Percentiles rank a stretch among this genome's conserved stretches.
These are phyloP conservation scores for Aphelenchoides avenae DNA, from an alignment of 1,140 invertebrate species.

Conservation along the genomic window DNA sequence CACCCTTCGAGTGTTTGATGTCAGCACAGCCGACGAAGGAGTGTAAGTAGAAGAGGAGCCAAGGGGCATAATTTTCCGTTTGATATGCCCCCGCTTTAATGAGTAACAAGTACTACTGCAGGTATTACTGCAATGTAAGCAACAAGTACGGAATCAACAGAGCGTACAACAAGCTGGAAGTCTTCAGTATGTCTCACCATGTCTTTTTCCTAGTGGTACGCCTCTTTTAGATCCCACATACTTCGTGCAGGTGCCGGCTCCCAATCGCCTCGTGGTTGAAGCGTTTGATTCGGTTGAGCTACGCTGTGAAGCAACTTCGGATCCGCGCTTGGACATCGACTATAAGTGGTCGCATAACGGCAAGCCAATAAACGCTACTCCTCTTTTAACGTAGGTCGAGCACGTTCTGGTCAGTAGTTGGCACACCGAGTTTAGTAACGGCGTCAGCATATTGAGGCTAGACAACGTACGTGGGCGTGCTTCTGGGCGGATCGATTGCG, in stretches of 20 bases:
- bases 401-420: too few species aligned
- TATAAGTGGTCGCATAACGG: slow-evolving; percentile 85
- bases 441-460: slow-evolving; percentile 76
- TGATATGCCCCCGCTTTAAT: too few species aligned
- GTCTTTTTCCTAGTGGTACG: slow-evolving; percentile 4
- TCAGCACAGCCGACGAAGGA: slow-evolving; percentile 78
- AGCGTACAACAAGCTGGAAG: slow-evolving; percentile 72
- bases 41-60: too few species aligned
- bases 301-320: slow-evolving; percentile 81
- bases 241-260: slow-evolving; percentile 61
- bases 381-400: too few species aligned
- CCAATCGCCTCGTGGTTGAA: slow-evolving; percentile 82
- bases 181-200: slow-evolving; percentile 69
- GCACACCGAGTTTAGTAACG: slow-evolving; percentile 62
- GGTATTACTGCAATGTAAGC: slow-evolving; percentile 81
- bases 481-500: slow-evolving; percentile 89
- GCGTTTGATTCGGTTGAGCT: slow-evolving; percentile 84
- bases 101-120: too few species aligned
- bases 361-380: background rate
- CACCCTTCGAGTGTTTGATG: slow-evolving; percentile 77
- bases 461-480: slow-evolving; percentile 87
- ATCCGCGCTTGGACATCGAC: slow-evolving; percentile 72
- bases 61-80: too few species aligned
- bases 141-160: slow-evolving; percentile 77
- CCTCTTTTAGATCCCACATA: slow-evolving; percentile 47